Base-by-base conservation (phyloP, 1,140 invertebrate species). In the Sminthurides bifidus region DNA sequence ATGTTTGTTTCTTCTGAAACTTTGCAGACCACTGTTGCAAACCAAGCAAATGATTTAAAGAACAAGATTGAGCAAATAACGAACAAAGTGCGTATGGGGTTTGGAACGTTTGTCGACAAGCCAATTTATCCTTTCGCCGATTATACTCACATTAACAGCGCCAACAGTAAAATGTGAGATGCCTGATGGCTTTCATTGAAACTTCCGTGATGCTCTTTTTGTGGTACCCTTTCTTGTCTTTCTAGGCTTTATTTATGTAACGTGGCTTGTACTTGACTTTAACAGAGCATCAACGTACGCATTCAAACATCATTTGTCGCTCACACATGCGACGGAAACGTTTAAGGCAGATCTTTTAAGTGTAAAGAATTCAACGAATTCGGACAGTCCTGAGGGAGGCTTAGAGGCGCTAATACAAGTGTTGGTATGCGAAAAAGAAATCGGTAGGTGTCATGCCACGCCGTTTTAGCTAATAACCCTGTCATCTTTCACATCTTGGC, bases 401-500 rank as follows among this genome's bases (percentile, higher is more conserved):
- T 76, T 88, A 30, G 85, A 88, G 68, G 85, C 82, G 3, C 74
- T 90, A 29, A 82, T 87, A 74, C 85, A 90, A 68, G 79, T 75
- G 1, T 75, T 83, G 19, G 75, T 76, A 2, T 84, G 81, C 62
- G 72, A 35, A 15, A n/a, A 51, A 14, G 29, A 35, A 19, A 60
- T 56, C 38, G 53, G 58, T 33, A 40, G n/a, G n/a, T n/a, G n/a
- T n/a, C n/a, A n/a, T n/a, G n/a, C n/a, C n/a, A n/a, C 23, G 31
- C 33, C 26, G 5, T 35, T 6, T 21, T 5, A 21, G 38, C 26
- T 6, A 59, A 17, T 15, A 14, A 54, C 45, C 45, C 45, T 8
- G 26, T 45, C 1, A 24, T 35, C 26, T 12, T 24, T 15, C 44
- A n/a, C n/a, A n/a, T n/a, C n/a, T n/a, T n/a, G n/a, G n/a, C n/a